Percentiles rank a stretch among this genome's conserved stretches.
Evolutionary conservation across 1,140 invertebrate genomes (phyloP).

Genomic region (Oedothorax gibbosus): DNA sequence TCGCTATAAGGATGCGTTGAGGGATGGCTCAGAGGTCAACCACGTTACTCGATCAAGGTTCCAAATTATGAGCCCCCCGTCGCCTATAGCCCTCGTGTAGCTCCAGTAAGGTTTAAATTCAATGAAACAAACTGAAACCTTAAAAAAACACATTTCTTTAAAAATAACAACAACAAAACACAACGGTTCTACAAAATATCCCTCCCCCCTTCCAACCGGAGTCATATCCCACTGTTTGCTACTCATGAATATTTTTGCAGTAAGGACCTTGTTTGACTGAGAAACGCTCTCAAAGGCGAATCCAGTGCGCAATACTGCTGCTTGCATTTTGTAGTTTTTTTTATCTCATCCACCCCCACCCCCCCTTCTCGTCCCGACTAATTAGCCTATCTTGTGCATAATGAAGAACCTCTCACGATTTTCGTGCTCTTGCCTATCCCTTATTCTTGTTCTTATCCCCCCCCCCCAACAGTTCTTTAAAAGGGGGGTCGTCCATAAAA

Average conservation of each 20-base stretch:
- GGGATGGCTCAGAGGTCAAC: too few relatives aligned
- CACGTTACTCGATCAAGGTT: too few relatives aligned
- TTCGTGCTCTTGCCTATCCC: conserved; percentile 53
- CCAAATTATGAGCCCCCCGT: too few relatives aligned
- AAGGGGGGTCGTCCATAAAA: conserved; percentile 53
- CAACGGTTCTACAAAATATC: too few relatives aligned
- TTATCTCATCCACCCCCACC: conserved; percentile 17
- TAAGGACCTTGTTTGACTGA: conserved; percentile 49
- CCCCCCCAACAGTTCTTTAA: conserved; percentile 26
- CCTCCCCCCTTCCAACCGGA: background rate
- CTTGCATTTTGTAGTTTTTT: conserved; percentile 37
- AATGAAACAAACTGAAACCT: too few relatives aligned
- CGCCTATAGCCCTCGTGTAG: too few relatives aligned
- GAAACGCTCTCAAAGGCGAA: conserved; percentile 20
- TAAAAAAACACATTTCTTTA: too few relatives aligned
- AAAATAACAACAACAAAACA: too few relatives aligned
- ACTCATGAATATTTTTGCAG: conserved; percentile 61
- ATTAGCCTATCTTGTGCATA: conserved; percentile 61
- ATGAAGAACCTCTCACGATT: conserved; percentile 60
- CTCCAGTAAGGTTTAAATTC: too few relatives aligned
- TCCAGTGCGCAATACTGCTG: conserved; percentile 18
- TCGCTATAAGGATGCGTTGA: too few relatives aligned
- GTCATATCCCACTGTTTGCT: conserved; percentile 55
- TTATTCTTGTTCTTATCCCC: conserved; percentile 50
- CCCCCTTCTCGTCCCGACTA: conserved; percentile 41